These are phyloP conservation scores for Nothocercus nigrocapillus DNA, from an alignment of 2,113 vertebrate species.

Conservation along the genomic window DNA sequence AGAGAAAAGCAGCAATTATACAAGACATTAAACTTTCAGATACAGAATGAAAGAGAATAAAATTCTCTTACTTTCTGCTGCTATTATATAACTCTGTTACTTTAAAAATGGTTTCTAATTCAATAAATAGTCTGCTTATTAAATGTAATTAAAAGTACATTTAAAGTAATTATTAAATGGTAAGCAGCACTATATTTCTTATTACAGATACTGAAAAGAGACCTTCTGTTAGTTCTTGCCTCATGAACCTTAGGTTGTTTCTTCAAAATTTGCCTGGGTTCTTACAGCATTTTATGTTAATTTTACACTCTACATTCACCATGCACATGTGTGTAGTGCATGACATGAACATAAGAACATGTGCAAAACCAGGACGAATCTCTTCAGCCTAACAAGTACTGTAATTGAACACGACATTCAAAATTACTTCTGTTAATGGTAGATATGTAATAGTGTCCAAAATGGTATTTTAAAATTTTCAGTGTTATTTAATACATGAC, in stretches of 20 bases:
- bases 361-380: background rate
- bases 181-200: background rate
- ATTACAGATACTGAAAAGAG: background rate
- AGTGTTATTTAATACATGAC: background rate
- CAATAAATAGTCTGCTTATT: background rate
- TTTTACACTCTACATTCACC: background rate
- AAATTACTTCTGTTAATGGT: background rate
- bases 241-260: background rate
- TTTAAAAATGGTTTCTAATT: background rate
- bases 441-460: background rate
- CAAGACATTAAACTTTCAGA: background rate
- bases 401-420: background rate
- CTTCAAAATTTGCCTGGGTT: background rate
- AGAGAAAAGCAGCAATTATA: background rate
- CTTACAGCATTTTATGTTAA: background rate
- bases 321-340: background rate
- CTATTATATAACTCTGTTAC: background rate
- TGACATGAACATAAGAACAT: background rate
- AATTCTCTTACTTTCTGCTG: background rate
- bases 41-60: background rate
- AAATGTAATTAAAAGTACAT: background rate
- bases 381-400: background rate
- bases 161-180: background rate
- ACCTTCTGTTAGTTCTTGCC: background rate
- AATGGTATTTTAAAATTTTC: background rate